A percentile compares a stretch with the other conserved stretches of the same genome.
Evolutionary conservation across 2,797 vertebrate genomes (phyloP).

Genomic region (Pipistrellus nathusii): DNA sequence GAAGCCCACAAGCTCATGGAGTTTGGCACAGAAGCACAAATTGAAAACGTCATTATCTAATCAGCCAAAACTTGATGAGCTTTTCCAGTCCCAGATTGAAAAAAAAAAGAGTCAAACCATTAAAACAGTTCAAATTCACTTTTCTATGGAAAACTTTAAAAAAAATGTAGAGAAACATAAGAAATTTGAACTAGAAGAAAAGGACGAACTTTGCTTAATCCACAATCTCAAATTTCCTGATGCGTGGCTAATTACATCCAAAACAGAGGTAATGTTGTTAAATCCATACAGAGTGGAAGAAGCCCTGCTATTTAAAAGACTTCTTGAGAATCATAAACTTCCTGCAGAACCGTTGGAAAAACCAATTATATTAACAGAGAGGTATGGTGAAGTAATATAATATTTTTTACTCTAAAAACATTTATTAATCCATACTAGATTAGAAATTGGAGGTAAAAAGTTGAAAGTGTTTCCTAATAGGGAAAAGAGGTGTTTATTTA

Average conservation of each 20-base stretch:
- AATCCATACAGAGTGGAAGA: conserved; percentile 97
- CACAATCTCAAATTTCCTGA: conserved; percentile 93
- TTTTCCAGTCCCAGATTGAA: conserved; percentile 90
- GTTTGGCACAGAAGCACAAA: conserved; percentile 88
- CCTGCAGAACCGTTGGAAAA: conserved; percentile 91
- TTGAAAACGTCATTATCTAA: conserved; percentile 90
- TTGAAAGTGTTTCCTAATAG: not conserved
- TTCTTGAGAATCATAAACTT: conserved; percentile 95
- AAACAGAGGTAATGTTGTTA: conserved; percentile 92
- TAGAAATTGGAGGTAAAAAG: conserved; percentile 50
- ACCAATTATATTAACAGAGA: conserved; percentile 93
- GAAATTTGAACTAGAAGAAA: conserved; percentile 78
- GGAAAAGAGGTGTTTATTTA: not conserved
- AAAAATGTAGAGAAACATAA: conserved; percentile 86
- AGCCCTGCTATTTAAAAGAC: conserved; percentile 93
- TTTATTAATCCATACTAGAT: not conserved
- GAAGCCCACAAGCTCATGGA: conserved; percentile 63
- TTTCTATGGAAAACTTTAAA: conserved; percentile 91
- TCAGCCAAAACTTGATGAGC: conserved; percentile 94
- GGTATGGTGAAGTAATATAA: conserved; percentile 87
- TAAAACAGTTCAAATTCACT: conserved; percentile 89
- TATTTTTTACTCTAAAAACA: not conserved
- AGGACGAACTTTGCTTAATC: conserved; percentile 90
- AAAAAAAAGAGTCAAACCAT: conserved; percentile 82
- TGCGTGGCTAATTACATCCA: conserved; percentile 93